Percentiles rank a stretch among this genome's conserved stretches.
Conservation (phyloP, 2,888 invertebrate genomes). For the Mactromeris polynyma region DNA sequence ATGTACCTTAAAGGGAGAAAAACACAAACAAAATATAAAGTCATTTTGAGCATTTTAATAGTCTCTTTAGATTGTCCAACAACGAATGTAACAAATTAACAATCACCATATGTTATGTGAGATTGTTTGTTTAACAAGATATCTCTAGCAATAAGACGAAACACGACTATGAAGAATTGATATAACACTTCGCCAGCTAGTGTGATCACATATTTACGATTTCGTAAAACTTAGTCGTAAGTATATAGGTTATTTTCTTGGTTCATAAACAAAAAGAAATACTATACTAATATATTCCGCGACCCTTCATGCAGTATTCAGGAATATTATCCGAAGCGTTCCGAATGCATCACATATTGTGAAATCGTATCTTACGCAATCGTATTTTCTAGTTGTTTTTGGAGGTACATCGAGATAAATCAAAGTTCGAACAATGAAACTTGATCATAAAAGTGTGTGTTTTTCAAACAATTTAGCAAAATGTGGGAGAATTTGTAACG, state of each 20-base stretch:
- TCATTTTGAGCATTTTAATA: slow-evolving; percentile 7
- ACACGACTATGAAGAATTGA: not conserved
- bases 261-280: too few species aligned
- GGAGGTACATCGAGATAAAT: too few species aligned
- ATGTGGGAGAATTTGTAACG: not conserved
- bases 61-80: not conserved
- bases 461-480: not conserved
- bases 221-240: not conserved
- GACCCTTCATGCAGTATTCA: too few species aligned
- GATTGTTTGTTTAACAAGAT: not conserved
- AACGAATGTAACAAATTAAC: not conserved
- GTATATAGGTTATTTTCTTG: too few species aligned
- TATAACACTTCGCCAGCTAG: not conserved
- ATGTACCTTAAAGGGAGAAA: too few species aligned
- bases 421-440: not conserved
- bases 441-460: not conserved
- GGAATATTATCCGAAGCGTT: not conserved
- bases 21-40: not conserved
- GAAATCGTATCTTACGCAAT: not conserved
- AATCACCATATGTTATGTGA: not conserved
- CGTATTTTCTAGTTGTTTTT: too few species aligned
- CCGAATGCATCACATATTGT: not conserved
- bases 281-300: too few species aligned
- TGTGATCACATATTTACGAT: not conserved
- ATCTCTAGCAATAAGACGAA: not conserved